Evolutionary conservation across 2,888 invertebrate genomes (phyloP).

Genomic region (Morpho deidamia): DNA sequence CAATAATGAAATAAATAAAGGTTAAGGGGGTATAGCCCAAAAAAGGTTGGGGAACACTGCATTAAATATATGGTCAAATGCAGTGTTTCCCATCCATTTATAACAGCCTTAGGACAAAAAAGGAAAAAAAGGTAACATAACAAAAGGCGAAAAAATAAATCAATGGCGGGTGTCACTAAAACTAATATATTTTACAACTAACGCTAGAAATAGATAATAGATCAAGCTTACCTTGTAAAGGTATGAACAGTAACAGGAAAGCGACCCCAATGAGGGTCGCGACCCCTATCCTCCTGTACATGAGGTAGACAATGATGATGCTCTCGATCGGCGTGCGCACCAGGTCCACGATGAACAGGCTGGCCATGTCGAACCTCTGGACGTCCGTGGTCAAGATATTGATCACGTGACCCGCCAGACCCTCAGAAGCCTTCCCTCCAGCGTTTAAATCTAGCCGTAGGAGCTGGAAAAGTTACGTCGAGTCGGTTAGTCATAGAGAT

Average conservation of each 20-base stretch:
- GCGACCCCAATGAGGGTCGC: constrained; percentile 80
- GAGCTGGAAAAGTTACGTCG: constrained; percentile 69
- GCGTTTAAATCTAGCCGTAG: constrained; percentile 84
- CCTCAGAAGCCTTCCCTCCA: constrained; percentile 75
- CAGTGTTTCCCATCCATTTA: no score
- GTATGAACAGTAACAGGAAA: constrained; percentile 77
- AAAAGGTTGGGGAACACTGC: no score
- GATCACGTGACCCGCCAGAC: constrained; percentile 82
- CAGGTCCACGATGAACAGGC: constrained; percentile 88
- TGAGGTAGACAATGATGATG: constrained; percentile 84
- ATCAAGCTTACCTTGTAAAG: constrained; percentile 21
- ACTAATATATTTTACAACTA: no score
- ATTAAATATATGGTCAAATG: no score
- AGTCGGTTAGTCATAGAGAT: no score
- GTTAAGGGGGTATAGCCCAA: no score
- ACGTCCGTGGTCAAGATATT: constrained; percentile 93
- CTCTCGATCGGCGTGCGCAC: constrained; percentile 91
- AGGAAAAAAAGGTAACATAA: no score
- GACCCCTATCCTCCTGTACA: constrained; percentile 80
- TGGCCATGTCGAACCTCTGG: constrained; percentile 89
- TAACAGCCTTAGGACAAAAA: no score
- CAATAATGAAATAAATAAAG: no score
- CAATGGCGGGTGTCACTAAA: no score
- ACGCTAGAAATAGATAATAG: not conserved
- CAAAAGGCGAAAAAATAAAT: no score